phyloP scores from a whole-genome alignment of 2,888 invertebrate species.

The Hydroisotoma schaefferi region DNA sequence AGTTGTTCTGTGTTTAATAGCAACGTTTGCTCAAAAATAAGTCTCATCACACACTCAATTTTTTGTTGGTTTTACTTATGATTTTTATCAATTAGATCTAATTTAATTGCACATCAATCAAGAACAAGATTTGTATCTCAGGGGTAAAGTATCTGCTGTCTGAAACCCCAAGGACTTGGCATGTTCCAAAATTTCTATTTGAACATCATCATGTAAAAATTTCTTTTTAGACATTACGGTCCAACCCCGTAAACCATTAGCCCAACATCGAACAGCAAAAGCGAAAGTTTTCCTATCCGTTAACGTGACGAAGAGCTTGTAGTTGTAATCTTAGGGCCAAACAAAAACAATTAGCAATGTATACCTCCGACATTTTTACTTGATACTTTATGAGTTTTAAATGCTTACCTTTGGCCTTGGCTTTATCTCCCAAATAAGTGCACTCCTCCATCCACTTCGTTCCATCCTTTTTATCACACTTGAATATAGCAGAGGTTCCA shows the following conservation, averaged over 20 bases:
- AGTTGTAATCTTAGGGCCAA: constrained; percentile 23
- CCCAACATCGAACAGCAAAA: constrained; percentile 33
- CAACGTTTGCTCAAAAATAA: too few relatives aligned
- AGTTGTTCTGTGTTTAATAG: too few relatives aligned
- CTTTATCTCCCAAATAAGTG: constrained; percentile 22
- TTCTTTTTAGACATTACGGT: constrained; percentile 34
- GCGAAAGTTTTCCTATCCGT: constrained; percentile 37
- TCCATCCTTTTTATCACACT: constrained; percentile 19
- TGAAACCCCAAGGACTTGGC: constrained; percentile 34
- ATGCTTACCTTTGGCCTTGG: neutral
- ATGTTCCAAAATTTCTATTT: constrained; percentile 36
- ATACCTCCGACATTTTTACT: too few relatives aligned
- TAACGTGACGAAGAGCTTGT: constrained; percentile 31
- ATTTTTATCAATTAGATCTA: too few relatives aligned
- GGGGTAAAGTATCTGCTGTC: constrained; percentile 33
- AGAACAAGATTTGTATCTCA: constrained; percentile 32
- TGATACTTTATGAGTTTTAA: too few relatives aligned
- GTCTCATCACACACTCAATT: too few relatives aligned
- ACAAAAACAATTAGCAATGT: constrained; percentile 1
- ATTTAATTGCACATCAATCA: constrained; percentile 13
- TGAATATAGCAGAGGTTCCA: constrained; percentile 27
- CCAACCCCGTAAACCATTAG: constrained; percentile 28
- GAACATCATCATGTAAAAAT: constrained; percentile 33
- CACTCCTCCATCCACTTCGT: constrained; percentile 33
- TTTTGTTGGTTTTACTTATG: too few relatives aligned